Base-by-base conservation (phyloP, 2,113 vertebrate genomes). In the Coreoperca whiteheadi region DNA sequence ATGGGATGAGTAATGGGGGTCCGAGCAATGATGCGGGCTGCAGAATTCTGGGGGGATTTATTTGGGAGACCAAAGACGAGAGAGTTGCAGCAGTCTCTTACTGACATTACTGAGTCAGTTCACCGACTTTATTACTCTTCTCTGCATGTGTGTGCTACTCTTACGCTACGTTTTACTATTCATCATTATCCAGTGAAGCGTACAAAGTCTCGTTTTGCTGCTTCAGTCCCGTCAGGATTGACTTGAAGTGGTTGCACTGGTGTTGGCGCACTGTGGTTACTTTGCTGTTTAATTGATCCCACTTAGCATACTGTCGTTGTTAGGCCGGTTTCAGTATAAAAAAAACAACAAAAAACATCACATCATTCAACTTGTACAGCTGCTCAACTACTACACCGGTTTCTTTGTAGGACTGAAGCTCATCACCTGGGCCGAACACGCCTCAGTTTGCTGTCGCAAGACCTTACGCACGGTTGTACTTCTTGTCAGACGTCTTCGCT, bases 401-500 rank as follows among this genome's bases (percentile, higher is more conserved):
- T 80, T 56, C 39, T 16, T 0, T 37, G 54, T 50, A 25, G 57
- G 30, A 69, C 32, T 37, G 23, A 16, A n/a, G 39, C 57, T 59
- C 3, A 72, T 72, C 25, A 60, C 79, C 67, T 25, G 48, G 66
- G n/a, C 54, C 70, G 23, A 77, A 65, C 51, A 0, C 2, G 14
- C 23, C 68, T 50, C 51, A 18, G n/a, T 73, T 79, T 69, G 23
- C 46, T 12, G 32, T 18, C n/a, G 54, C 34, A 25, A n/a, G 57
- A 70, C 25, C 30, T 30, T 21, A 14, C 18, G 6, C 21, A 4
- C 51, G 41, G 50, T 56, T 50, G 7, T 50, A n/a, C 32, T 74
- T 51, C 41, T 21, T 67, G 48, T 68, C 68, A 70, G 41, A 84
- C 18, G 16, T 32, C 28, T n/a, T 16, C 30, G 69, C 59, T 46